phyloP scores from a whole-genome alignment of 2,888 invertebrate genomes.

The Anorthoa munda region DNA sequence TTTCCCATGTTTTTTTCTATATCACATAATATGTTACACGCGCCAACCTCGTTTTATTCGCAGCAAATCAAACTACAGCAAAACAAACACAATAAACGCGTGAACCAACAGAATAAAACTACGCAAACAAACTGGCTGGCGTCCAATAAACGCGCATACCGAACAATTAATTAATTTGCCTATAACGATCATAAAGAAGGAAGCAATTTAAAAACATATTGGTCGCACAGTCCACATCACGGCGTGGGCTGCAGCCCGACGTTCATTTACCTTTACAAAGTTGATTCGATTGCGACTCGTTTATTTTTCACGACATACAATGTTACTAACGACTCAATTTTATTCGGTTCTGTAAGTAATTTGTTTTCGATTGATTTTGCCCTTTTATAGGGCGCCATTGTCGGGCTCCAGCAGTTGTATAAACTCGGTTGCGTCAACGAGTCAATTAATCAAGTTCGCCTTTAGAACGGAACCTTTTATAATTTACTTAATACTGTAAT shows the following conservation, averaged over 20 bases:
- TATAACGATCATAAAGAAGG: conserved; percentile 50
- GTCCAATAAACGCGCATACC: conserved; percentile 58
- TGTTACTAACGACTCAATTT: conserved; percentile 80
- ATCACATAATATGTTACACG: neutral
- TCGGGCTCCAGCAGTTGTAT: conserved; percentile 49
- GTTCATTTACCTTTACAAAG: conserved; percentile 79
- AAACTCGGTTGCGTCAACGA: conserved; percentile 58
- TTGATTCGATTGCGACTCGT: conserved; percentile 77
- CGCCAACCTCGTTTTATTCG: conserved; percentile 2
- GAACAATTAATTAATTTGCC: conserved; percentile 64
- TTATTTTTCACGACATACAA: conserved; percentile 76
- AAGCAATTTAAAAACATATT: conserved; percentile 64
- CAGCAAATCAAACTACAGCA: conserved; percentile 44
- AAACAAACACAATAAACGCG: conserved; percentile 50
- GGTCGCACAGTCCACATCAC: conserved; percentile 63
- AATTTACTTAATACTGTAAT: conserved; percentile 74
- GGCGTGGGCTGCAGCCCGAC: conserved; percentile 51
- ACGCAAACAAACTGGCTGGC: conserved; percentile 31
- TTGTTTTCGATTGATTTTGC: conserved; percentile 79
- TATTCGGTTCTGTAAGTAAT: conserved; percentile 76
- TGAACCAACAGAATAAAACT: conserved; percentile 40
- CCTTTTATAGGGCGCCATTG: conserved; percentile 68
- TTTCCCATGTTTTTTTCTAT: neutral
- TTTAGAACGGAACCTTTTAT: conserved; percentile 69
- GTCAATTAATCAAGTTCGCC: conserved; percentile 72